Conservation (phyloP, 2,113 vertebrate species). For the Mystacornis crossleyi region DNA sequence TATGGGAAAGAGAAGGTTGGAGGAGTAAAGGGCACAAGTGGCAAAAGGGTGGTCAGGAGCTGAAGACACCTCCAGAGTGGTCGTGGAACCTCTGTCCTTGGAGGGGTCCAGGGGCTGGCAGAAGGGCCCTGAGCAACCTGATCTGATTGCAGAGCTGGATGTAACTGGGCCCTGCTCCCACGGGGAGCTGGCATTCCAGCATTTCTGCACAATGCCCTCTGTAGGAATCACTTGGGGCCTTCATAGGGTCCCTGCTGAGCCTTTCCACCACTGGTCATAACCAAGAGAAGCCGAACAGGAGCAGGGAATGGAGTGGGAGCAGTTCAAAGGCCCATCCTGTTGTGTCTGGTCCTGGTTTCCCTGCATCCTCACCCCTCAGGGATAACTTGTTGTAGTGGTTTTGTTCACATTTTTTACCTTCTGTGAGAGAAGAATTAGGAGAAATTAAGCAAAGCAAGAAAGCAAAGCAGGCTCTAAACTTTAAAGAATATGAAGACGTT, state of each 20-base stretch:
- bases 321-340: rapidly evolving
- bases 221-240: background rate
- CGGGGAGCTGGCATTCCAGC: rapidly evolving
- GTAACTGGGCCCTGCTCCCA: background rate
- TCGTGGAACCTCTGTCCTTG: background rate
- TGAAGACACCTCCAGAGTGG: background rate
- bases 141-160: background rate
- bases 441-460: too few species aligned
- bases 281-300: background rate
- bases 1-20: rapidly evolving
- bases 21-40: background rate
- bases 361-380: background rate
- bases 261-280: rapidly evolving
- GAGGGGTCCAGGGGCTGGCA: background rate
- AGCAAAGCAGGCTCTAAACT: too few species aligned
- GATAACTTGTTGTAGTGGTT: background rate
- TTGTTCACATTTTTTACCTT: too few species aligned
- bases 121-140: background rate
- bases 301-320: rapidly evolving
- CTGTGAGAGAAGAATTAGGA: too few species aligned
- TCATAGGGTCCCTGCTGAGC: rapidly evolving
- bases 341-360: background rate
- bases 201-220: background rate
- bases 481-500: too few species aligned
- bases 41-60: background rate